Conservation (phyloP, 2,113 vertebrate genomes). For the Ia io region DNA sequence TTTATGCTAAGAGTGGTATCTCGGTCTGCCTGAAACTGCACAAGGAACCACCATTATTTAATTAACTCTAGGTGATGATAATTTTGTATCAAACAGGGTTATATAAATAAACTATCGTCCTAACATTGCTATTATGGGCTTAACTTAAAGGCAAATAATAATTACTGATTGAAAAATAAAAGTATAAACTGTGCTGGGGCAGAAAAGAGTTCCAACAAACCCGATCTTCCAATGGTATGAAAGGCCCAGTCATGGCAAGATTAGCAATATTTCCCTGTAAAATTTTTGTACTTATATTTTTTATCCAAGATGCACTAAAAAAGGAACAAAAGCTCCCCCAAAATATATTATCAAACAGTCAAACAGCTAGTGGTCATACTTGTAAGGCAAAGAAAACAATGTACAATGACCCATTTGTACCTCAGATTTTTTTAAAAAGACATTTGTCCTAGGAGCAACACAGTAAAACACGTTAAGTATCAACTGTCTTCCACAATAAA, state of each 20-base stretch:
- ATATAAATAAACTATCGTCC: slow-evolving; percentile 7
- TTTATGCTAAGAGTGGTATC: not conserved
- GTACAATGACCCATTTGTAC: not conserved
- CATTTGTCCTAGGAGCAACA: slow-evolving; percentile 18
- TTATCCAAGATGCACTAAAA: slow-evolving; percentile 3
- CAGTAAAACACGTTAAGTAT: not conserved
- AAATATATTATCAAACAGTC: slow-evolving; percentile 28
- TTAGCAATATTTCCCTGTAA: not conserved
- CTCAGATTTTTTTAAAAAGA: not conserved
- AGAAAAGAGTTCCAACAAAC: slow-evolving; percentile 16
- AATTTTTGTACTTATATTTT: not conserved
- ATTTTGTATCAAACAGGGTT: slow-evolving; percentile 11
- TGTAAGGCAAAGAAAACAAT: slow-evolving; percentile 27
- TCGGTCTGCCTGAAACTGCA: not conserved
- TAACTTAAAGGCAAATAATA: slow-evolving; percentile 23
- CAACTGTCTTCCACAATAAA: not conserved
- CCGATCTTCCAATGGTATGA: not conserved
- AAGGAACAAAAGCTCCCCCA: not conserved
- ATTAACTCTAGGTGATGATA: not conserved
- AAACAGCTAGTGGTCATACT: not conserved
- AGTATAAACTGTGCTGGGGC: not conserved
- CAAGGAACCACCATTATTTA: not conserved
- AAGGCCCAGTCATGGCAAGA: not conserved
- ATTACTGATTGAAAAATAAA: not conserved
- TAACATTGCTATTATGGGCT: not conserved